Percentiles rank a stretch among this genome's conserved stretches.
phyloP scores from a whole-genome alignment of 92 coral and sea anemone species.

The Epizoanthus illoricatus region DNA sequence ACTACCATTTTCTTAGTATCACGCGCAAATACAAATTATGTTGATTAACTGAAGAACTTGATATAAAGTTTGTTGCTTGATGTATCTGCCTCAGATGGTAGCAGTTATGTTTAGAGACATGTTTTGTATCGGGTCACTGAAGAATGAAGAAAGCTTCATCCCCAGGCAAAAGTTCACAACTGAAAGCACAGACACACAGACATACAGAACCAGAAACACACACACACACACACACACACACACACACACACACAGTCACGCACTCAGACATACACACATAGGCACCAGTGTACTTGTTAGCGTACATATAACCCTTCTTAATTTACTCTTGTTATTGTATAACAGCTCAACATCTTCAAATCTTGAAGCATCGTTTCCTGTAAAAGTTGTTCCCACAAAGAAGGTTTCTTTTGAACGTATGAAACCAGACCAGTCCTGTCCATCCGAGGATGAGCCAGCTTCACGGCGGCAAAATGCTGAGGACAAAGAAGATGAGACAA shows the following conservation, averaged over 20 bases:
- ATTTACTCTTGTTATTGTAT: not conserved
- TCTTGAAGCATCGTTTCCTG: conserved; percentile 57
- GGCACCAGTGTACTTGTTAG: not conserved
- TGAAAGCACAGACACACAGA: no score
- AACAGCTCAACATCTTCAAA: conserved; percentile 71
- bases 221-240: no score
- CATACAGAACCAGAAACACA: no score
- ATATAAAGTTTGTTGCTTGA: no score
- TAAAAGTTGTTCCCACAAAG: conserved; percentile 48
- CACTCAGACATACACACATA: not conserved
- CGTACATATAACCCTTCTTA: not conserved
- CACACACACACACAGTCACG: not conserved
- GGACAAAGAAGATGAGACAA: conserved; percentile 61
- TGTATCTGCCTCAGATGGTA: no score
- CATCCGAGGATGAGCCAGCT: conserved; percentile 34
- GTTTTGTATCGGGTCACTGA: no score
- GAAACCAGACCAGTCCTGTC: conserved; percentile 20
- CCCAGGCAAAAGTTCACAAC: no score
- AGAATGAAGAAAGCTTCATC: no score
- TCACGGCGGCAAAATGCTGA: conserved; percentile 28
- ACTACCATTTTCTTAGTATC: no score
- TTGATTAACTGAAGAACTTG: no score
- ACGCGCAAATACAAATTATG: no score
- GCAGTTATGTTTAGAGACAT: no score
- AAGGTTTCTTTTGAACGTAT: conserved; percentile 59